Conservation (phyloP, 2,888 invertebrate genomes). For the Anodontia alba region DNA sequence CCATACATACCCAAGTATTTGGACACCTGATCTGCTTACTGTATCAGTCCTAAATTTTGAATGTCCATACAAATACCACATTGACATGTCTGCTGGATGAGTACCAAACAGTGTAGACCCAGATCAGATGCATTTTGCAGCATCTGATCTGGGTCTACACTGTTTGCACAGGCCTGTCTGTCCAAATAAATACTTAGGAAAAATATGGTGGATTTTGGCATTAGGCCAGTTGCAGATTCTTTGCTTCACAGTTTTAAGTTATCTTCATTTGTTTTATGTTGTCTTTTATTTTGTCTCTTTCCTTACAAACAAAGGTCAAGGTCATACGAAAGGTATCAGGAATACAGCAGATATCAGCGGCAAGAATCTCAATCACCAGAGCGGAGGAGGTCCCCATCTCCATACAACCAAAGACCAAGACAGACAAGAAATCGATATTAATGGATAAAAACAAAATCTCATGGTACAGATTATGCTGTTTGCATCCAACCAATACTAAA, state of each 20-base stretch:
- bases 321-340: constrained; percentile 48
- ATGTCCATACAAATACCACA: no score
- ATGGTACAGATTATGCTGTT: neutral
- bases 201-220: no score
- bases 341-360: constrained; percentile 27
- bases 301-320: constrained; percentile 59
- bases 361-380: constrained; percentile 45
- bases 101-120: no score
- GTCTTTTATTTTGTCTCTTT: constrained; percentile 40
- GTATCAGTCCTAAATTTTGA: no score
- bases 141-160: no score
- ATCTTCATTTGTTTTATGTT: constrained; percentile 35
- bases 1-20: no score
- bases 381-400: constrained; percentile 39
- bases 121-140: no score
- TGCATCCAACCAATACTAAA: no score
- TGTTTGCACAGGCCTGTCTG: no score
- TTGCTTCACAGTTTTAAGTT: neutral
- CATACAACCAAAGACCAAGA: constrained; percentile 39
- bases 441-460: constrained; percentile 11
- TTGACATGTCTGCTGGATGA: no score
- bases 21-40: no score
- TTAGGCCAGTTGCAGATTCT: neutral
- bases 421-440: constrained; percentile 55
- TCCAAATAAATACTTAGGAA: no score